Percentiles rank a stretch among this genome's conserved stretches.
Evolutionary conservation across 2,113 vertebrate species (phyloP).

Genomic region (Zeus faber): DNA sequence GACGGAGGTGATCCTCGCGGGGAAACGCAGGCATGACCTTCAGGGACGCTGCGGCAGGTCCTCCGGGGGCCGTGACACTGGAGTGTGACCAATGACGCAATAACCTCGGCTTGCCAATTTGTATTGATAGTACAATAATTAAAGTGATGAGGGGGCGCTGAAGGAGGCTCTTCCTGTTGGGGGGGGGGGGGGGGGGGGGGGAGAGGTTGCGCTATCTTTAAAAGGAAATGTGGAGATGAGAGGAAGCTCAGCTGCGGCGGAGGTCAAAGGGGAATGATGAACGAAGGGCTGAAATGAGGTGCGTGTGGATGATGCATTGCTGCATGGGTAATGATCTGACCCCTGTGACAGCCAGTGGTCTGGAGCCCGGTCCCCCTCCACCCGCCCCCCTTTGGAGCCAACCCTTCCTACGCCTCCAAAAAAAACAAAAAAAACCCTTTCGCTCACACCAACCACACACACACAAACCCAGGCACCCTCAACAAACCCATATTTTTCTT

Average conservation of each 20-base stretch:
- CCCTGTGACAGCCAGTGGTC: slow-evolving; percentile 38
- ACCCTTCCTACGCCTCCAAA: too few relatives aligned
- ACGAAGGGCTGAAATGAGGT: slow-evolving; percentile 46
- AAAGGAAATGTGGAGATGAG: slow-evolving; percentile 51
- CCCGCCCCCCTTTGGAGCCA: too few relatives aligned
- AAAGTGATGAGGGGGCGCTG: slow-evolving; percentile 49
- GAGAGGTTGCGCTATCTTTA: slow-evolving; percentile 41
- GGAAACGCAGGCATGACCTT: slow-evolving; percentile 13
- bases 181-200: slow-evolving; percentile 28
- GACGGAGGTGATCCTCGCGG: slow-evolving; percentile 12
- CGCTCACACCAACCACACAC: too few relatives aligned
- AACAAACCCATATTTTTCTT: too few relatives aligned
- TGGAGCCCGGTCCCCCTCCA: too few relatives aligned
- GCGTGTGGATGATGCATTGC: slow-evolving; percentile 55
- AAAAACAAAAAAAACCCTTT: too few relatives aligned
- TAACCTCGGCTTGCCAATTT: slow-evolving; percentile 46
- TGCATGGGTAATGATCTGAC: slow-evolving; percentile 54
- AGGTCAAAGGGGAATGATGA: slow-evolving; percentile 59
- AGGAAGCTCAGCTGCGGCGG: slow-evolving; percentile 40
- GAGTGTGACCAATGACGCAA: slow-evolving; percentile 32
- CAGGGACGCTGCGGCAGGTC: neutral
- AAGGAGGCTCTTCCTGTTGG: slow-evolving; percentile 5
- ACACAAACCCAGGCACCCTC: too few relatives aligned
- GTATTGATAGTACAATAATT: slow-evolving; percentile 57
- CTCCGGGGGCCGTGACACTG: neutral